A percentile compares a stretch with the other conserved stretches of the same genome.
phyloP scores from a whole-genome alignment of 2,113 vertebrate species.

The Gracilinanus agilis region DNA sequence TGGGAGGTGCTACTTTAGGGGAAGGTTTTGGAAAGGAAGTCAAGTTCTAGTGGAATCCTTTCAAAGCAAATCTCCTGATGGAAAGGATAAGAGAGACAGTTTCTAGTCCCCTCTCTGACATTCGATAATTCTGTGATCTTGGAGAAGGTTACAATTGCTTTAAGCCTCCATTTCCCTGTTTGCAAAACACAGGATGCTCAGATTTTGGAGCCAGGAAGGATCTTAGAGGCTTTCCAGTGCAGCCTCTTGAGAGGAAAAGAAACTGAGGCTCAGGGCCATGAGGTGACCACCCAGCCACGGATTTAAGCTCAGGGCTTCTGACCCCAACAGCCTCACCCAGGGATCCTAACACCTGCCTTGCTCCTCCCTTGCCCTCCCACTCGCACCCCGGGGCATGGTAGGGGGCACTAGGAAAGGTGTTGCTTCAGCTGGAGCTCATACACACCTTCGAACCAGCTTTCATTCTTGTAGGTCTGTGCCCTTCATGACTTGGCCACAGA shows the following conservation, averaged over 20 bases:
- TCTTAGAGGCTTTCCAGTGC: not conserved
- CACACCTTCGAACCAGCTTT: not conserved
- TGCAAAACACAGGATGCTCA: not conserved
- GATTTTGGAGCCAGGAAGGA: not conserved
- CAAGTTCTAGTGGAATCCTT: not conserved
- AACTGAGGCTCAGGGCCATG: not conserved
- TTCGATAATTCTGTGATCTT: not conserved
- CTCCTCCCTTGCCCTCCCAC: not conserved
- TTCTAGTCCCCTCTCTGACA: not conserved
- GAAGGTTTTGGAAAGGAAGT: not conserved
- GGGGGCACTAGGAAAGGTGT: not conserved
- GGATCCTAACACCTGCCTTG: not conserved
- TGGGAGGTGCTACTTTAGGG: not conserved
- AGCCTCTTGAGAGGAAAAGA: not conserved
- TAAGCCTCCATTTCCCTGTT: not conserved
- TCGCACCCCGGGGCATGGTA: not conserved
- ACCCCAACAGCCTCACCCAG: not conserved
- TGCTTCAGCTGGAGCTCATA: not conserved
- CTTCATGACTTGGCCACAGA: not conserved
- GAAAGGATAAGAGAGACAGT: not conserved
- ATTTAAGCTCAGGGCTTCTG: not conserved
- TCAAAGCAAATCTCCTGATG: not conserved
- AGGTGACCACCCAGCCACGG: not conserved
- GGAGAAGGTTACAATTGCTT: not conserved
- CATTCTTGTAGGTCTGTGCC: not conserved